Conservation (phyloP, 1,140 invertebrate genomes). For the Zaprionus inermis region DNA sequence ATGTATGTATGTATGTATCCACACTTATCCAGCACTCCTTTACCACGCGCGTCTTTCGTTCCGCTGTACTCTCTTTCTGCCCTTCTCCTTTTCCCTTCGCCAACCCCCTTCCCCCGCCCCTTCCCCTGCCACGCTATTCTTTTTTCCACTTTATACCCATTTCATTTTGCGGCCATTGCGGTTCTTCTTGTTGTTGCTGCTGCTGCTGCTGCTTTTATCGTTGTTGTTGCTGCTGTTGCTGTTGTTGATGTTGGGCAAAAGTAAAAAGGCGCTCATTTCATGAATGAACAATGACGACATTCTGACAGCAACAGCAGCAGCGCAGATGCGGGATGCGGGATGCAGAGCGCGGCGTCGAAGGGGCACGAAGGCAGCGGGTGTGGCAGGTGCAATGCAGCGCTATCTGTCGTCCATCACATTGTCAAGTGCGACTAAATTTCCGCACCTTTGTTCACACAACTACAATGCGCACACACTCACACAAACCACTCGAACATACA, state of each 20-base stretch:
- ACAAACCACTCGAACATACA: conserved; percentile 9
- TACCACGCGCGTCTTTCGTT: conserved; percentile 48
- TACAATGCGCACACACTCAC: not conserved
- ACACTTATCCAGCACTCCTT: conserved; percentile 48
- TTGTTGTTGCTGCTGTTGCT: conserved; percentile 18
- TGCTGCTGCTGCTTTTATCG: conserved; percentile 38
- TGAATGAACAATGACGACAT: conserved; percentile 82
- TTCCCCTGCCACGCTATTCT: conserved; percentile 37
- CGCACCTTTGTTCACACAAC: conserved; percentile 43
- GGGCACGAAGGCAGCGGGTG: not conserved
- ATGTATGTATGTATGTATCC: conserved; percentile 4
- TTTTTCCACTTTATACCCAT: conserved; percentile 42
- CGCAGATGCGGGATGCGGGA: conserved; percentile 10
- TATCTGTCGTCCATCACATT: conserved; percentile 76
- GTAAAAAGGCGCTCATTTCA: conserved; percentile 77
- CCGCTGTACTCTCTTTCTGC: conserved; percentile 5
- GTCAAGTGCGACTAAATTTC: conserved; percentile 71
- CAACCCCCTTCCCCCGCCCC: conserved; percentile 12
- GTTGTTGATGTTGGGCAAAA: conserved; percentile 48
- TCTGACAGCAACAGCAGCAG: conserved; percentile 62
- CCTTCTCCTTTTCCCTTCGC: not conserved
- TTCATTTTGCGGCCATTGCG: conserved; percentile 70
- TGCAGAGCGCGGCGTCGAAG: not conserved
- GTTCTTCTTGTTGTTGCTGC: conserved; percentile 36
- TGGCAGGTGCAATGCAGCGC: conserved; percentile 45